Evolutionary conservation across 1,140 invertebrate genomes (phyloP), one percentile per base, ranked within the genome.

Genomic region (Drosophila littoralis): DNA sequence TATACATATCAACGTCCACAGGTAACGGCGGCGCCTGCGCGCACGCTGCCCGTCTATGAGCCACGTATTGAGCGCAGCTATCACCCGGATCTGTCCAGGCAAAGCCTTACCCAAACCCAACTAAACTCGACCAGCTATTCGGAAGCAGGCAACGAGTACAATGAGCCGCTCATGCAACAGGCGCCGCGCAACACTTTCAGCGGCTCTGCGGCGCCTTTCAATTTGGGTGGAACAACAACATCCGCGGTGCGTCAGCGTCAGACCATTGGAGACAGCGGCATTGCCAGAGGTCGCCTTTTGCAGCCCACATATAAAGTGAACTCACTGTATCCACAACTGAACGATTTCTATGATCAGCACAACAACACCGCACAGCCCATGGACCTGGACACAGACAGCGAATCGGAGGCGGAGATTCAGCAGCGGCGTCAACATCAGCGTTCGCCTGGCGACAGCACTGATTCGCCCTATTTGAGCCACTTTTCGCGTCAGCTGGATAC

Each of bases 101-200:
- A 75, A 17, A 45, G 50, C 15, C 40, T 84, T 0, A 78, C 74
- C 0, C 84, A 89, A 46, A 66, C 84, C 1, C 51, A 78, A 3
- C 33, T 89, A 12, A 89, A 89, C 50, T 89, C 84, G 1, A 89
- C 74, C 10, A 89, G 84, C 35, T 89, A 89, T 63, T 12, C 33
- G 3, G 79, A 75, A 28, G 46, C 22, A 7, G 10, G 38, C 4
- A 59, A 59, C 13, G 42, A 52, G 1, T 66, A 52, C 46, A 79
- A 48, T 12, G 54, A 61, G 9, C 40, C 58, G 8, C 43, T 43
- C 0, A 32, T 60, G 6, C 42, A 35, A 0, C 45, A 59, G n/a
- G 10, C 40, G 1, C 38, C 66, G 22, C 78, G 77, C 2, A 74
- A 75, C 35, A 75, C 80, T 0, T 84, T 58, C 45, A 73, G 59